These are phyloP conservation scores for Apeltes quadracus DNA, from an alignment of 2,113 vertebrate genomes.

Conservation along the genomic window DNA sequence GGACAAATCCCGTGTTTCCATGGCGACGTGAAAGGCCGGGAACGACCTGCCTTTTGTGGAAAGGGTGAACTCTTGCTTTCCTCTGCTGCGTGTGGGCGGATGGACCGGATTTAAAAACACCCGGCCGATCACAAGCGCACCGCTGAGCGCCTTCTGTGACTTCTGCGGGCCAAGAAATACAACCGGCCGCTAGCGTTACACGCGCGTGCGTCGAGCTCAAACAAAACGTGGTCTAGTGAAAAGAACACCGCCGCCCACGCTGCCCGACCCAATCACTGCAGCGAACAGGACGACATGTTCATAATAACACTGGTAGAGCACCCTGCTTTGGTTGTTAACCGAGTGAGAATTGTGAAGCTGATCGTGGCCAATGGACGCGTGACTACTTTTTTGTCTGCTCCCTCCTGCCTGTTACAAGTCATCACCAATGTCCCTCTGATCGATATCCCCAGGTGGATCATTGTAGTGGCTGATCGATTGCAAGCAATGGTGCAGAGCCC, in stretches of 20 bases:
- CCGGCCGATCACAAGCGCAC: slow-evolving; percentile 46
- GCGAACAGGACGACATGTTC: neutral
- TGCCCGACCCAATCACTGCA: neutral
- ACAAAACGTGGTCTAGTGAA: neutral
- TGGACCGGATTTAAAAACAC: slow-evolving; percentile 53
- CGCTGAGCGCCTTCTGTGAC: slow-evolving; percentile 73
- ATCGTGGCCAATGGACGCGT: neutral
- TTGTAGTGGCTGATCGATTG: slow-evolving; percentile 15
- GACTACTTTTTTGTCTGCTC: neutral
- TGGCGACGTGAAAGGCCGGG: slow-evolving; percentile 60
- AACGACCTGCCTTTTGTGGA: slow-evolving; percentile 45
- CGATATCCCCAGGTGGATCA: slow-evolving; percentile 10
- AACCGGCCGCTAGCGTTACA: slow-evolving; percentile 21
- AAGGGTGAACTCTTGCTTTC: slow-evolving; percentile 59
- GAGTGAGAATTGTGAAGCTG: neutral
- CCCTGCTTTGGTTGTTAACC: neutral
- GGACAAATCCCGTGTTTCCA: slow-evolving; percentile 67
- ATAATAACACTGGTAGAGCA: neutral
- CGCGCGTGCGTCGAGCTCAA: neutral
- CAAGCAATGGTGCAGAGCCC: slow-evolving; percentile 16
- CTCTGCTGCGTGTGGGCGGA: slow-evolving; percentile 50
- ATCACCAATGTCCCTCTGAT: neutral
- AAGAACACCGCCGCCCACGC: neutral
- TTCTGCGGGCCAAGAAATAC: slow-evolving; percentile 48
- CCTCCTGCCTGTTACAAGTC: slow-evolving; percentile 6